Base-by-base conservation (phyloP, 2,797 vertebrate species). In the Pogoniulus pusillus region DNA sequence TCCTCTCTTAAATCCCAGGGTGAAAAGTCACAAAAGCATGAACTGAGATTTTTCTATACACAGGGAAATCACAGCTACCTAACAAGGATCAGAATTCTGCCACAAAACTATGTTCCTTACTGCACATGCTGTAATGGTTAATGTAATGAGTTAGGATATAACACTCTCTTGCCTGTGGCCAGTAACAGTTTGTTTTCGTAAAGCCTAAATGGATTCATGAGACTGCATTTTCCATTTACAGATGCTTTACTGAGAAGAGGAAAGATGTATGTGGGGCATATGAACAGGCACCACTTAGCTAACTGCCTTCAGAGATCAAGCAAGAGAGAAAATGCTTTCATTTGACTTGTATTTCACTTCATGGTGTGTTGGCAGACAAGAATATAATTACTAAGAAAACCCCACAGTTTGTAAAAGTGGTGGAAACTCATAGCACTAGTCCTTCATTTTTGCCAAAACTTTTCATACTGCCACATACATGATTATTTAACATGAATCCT, bases 71-170 rank as follows among this genome's bases (percentile, higher is more conserved):
- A 6, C 30, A 43, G 35, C 32, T 58, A 47, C n/a, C 37, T 51
- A 1, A 1, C 57, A 13, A 6, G 10, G 14, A 24, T 60, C 29
- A 18, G 12, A 53, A 26, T 37, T 77, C 49, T 66, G 41, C 41
- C 26, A n/a, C 3, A 16, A 62, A 70, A 49, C 27, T 45, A 0
- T 2, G 3, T 26, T 81, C 29, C 41, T 72, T 41, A 41, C n/a
- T 0, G 2, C 20, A 47, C 27, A 51, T 49, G 20, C 12, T 75
- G 0, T 3, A 24, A 18, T 14, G 12, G 73, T 27, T 45, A 49
- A 47, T 20, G 4, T 41, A 41, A 58, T 12, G 29, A 82, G 23
- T 64, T 39, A 11, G 6, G 15, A 45, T 41, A 10, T 45, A 16
- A 27, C 47, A 77, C 39, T 75, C 14, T 26, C 11, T 8, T 51